These are phyloP conservation scores for Tiphia femorata DNA, from an alignment of 2,888 invertebrate species.

Conservation along the genomic window DNA sequence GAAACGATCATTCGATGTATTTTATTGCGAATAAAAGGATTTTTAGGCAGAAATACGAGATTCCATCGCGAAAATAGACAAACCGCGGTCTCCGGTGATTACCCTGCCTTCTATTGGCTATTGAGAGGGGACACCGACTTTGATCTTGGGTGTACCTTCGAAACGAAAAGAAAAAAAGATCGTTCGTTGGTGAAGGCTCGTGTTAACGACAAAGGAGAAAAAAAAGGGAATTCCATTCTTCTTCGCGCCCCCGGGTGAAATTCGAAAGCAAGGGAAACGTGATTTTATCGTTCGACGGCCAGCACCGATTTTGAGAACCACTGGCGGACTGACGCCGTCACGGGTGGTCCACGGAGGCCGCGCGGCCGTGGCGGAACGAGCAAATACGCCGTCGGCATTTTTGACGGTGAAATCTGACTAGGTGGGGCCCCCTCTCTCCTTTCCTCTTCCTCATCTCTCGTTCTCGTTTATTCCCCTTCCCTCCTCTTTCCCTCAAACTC, in stretches of 20 bases:
- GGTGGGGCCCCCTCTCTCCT: constrained; percentile 47
- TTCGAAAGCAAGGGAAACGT: background rate
- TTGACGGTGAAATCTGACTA: constrained; percentile 66
- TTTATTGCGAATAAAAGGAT: too few relatives aligned
- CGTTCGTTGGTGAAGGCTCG: background rate
- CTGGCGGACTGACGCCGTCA: constrained; percentile 53
- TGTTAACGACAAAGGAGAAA: background rate
- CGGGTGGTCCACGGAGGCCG: constrained; percentile 65
- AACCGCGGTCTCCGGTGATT: too few relatives aligned
- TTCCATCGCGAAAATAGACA: too few relatives aligned
- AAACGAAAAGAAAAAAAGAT: background rate
- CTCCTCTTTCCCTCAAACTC: too few relatives aligned
- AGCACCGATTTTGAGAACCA: constrained; percentile 66
- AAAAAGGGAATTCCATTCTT: background rate
- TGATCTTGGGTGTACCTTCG: too few relatives aligned
- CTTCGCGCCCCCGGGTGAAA: too few relatives aligned
- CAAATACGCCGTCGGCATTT: constrained; percentile 67
- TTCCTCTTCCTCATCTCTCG: background rate
- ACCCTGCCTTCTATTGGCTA: too few relatives aligned
- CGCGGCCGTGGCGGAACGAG: constrained; percentile 65
- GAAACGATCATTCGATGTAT: too few relatives aligned
- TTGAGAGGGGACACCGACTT: too few relatives aligned
- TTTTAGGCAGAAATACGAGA: too few relatives aligned
- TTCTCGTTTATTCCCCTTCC: background rate
- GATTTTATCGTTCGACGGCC: too few relatives aligned